Conservation (phyloP, 2,888 invertebrate genomes). For the Tipula helvola region DNA sequence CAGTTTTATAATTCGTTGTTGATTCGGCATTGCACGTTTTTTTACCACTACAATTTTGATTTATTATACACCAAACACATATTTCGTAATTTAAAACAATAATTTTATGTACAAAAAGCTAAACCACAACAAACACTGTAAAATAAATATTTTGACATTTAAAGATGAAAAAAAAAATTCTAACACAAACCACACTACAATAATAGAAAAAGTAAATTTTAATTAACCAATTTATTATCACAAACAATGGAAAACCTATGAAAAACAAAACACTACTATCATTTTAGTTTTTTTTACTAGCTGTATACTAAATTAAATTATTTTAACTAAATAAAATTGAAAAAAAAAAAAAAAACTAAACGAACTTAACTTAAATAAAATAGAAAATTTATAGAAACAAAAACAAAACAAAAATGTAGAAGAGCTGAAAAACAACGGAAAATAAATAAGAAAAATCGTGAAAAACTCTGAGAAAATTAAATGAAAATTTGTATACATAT, state of each 20-base stretch:
- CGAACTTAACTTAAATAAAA: background rate
- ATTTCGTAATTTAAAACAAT: background rate
- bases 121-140: background rate
- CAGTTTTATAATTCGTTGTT: conserved; percentile 29
- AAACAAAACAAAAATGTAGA: background rate
- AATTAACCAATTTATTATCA: background rate
- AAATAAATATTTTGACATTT: background rate
- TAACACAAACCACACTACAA: background rate
- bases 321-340: background rate
- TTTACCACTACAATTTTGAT: background rate
- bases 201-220: background rate
- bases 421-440: background rate
- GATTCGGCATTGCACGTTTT: background rate
- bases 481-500: background rate
- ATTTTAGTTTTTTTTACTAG: background rate
- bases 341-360: background rate
- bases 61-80: background rate
- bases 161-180: background rate
- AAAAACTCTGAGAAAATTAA: background rate
- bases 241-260: background rate
- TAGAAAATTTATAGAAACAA: background rate
- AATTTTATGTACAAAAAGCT: background rate
- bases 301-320: background rate
- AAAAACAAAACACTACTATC: background rate
- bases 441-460: background rate